These are phyloP conservation scores for Tinea pellionella DNA, from an alignment of 2,888 invertebrate species.

Conservation along the genomic window DNA sequence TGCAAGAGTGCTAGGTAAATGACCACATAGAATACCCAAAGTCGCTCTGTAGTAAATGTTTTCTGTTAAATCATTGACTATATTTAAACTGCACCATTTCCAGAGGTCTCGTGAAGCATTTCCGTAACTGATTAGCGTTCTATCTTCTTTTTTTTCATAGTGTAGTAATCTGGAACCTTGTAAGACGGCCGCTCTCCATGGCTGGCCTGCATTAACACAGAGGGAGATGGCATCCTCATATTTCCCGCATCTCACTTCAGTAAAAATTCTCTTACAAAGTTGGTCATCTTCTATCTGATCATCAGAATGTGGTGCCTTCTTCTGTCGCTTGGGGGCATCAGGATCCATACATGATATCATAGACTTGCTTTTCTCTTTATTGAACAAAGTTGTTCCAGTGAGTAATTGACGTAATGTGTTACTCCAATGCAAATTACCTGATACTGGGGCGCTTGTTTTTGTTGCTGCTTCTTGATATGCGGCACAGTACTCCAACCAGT, in stretches of 20 bases:
- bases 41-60: conserved; percentile 73
- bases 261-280: conserved; percentile 72
- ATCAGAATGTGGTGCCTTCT: conserved; percentile 83
- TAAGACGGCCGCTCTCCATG: conserved; percentile 90
- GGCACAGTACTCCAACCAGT: conserved; percentile 91
- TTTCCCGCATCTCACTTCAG: conserved; percentile 86
- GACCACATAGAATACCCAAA: conserved; percentile 85
- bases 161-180: conserved; percentile 92
- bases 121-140: conserved; percentile 76
- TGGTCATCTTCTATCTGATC: conserved; percentile 82
- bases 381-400: conserved; percentile 54
- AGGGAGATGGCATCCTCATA: conserved; percentile 86
- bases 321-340: conserved; percentile 87
- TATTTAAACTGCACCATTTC: conserved; percentile 79
- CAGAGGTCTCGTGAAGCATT: conserved; percentile 85
- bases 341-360: conserved; percentile 84
- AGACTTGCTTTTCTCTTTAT: conserved; percentile 49
- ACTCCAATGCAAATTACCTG: conserved; percentile 86
- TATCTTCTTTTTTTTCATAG: conserved; percentile 75
- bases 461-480: conserved; percentile 79
- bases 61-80: conserved; percentile 65
- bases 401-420: conserved; percentile 87
- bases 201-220: conserved; percentile 88
- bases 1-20: conserved; percentile 79
- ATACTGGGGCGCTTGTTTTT: conserved; percentile 50